Percentiles rank a stretch among this genome's conserved stretches.
Conservation (phyloP, 2,797 vertebrate genomes). For the Sciurus vulgaris region DNA sequence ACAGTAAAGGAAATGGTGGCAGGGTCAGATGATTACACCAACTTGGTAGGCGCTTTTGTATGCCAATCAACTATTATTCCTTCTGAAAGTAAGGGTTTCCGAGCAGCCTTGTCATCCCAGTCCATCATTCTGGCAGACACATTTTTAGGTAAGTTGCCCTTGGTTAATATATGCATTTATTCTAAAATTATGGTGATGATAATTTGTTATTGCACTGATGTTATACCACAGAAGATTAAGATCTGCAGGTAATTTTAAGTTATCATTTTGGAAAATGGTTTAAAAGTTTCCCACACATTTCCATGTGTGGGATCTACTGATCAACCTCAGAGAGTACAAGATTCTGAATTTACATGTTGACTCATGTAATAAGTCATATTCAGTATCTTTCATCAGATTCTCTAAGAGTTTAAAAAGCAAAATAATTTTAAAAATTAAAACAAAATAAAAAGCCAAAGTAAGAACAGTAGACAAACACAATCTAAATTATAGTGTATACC, state of each 20-base stretch:
- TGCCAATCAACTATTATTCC: constrained; percentile 99
- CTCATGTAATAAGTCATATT: not conserved
- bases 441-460: not conserved
- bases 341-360: constrained; percentile 14
- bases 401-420: constrained; percentile 48
- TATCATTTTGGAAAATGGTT: constrained; percentile 22
- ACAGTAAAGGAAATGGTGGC: constrained; percentile 91
- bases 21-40: constrained; percentile 93
- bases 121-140: constrained; percentile 96
- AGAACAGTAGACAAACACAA: not conserved
- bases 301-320: not conserved
- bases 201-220: not conserved
- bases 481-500: not conserved
- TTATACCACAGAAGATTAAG: not conserved
- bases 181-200: not conserved
- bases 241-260: not conserved
- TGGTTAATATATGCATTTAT: not conserved
- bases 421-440: not conserved
- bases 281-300: not conserved
- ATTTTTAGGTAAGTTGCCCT: constrained; percentile 92
- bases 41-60: constrained; percentile 93
- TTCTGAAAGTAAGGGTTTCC: constrained; percentile 95
- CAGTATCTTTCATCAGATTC: not conserved
- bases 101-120: constrained; percentile 95
- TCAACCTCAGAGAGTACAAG: not conserved